Evolutionary conservation across 2,113 vertebrate genomes (phyloP), one percentile per base, ranked within the genome.

Genomic region (Leiothrix lutea): DNA sequence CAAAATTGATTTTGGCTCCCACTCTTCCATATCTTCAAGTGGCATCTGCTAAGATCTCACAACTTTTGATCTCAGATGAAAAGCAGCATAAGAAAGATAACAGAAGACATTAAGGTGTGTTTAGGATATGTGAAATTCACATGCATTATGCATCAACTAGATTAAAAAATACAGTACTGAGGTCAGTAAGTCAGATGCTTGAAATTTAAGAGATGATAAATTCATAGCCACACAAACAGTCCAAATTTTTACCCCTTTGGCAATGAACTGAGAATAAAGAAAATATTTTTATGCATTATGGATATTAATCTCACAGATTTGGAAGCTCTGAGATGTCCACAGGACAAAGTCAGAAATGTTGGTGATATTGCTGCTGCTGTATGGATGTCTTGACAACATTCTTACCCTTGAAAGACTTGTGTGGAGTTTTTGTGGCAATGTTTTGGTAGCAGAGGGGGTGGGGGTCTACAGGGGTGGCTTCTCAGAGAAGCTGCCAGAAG

Each of bases 401-500:
- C 66, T 51, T 24, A 56, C 13, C 9, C 9, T 57, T 66, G 20
- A 47, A 61, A 28, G 20, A 31, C 14, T 50, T 26, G 48, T 50
- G 5, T 4, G 38, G 25, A 29, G 6, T 8, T 69, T 62, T 36
- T 1, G 45, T 45, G 45, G 45, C 45, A 45, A 45, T 9, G 20
- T 45, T 45, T 21, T 45, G 24, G 3, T 12, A 42, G 19, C 1
- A 3, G n/a, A 33, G 12, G 8, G 1, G 1, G 6, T 3, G 5
- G 2, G 5, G 5, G 9, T 14, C 13, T 36, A 26, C 26, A 53
- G 7, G 5, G 8, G 18, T 25, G 31, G 13, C 25, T 64, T 40
- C 50, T 42, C 12, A 29, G 31, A 75, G 45, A 26, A 40, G 36
- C 8, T 56, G 11, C 16, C 38, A 23, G 50, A n/a, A 57, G 12